Evolutionary conservation across 1,140 invertebrate genomes (phyloP), one percentile per base, ranked within the genome.

Genomic region (Anastrepha obliqua): DNA sequence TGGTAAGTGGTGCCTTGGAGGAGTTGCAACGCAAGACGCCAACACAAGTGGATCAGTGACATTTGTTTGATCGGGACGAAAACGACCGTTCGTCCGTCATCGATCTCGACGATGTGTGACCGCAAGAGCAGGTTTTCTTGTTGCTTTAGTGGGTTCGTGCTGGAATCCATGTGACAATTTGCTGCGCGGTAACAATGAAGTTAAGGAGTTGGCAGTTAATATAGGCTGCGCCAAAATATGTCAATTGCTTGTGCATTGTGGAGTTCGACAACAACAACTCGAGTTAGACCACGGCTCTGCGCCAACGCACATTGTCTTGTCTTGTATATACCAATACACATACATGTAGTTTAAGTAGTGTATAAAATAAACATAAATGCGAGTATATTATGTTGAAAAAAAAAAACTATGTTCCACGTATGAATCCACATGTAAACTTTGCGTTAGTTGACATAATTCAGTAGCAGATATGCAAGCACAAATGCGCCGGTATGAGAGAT

Each of bases 31-130:
- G 88, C 7, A 86, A 86, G 58, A 87, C 88, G 29, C 88, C 88
- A 39, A 64, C 85, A 29, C 81, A 62, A 6, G 58, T 85, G 85
- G 92, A 92, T 91, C 91, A 92, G 92, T 92, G 92, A 92, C 92
- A 92, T 92, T 92, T 92, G 90, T 90, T 91, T 90, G 91, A 92
- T 88, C 91, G 91, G 88, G 91, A 87, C 86, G 87, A 91, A 39
- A 89, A 90, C 78, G 91, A 91, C 59, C 91, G 91, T 86, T 92
- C 92, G 87, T 93, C 92, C 51, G 91, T 93, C 44, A 93, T 93
- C 65, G 92, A 93, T 89, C 90, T 93, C 88, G 92, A 93, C 44
- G 92, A 93, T 89, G 92, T 93, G 90, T 93, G 92, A 93, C 92
- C 91, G 90, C 89, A 59, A 86, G 65, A 85, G 44, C 74, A 86